phyloP scores from a whole-genome alignment of 2,888 invertebrate species.

The Lumbricus terrestris region DNA sequence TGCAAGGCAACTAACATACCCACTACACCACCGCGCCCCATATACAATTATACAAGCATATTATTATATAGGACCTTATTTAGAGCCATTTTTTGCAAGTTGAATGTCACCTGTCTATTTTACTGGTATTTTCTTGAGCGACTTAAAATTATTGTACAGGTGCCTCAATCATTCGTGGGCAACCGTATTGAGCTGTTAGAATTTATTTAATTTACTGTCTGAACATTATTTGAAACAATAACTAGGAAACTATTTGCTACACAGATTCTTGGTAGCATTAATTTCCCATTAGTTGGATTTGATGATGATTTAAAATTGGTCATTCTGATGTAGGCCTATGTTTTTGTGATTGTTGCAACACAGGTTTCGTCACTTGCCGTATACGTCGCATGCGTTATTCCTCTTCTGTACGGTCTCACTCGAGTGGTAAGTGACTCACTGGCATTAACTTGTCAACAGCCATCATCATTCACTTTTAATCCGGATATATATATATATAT shows the following conservation, averaged over 20 bases:
- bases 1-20: no score
- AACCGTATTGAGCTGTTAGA: background rate
- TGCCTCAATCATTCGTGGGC: no score
- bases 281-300: background rate
- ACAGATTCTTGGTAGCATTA: background rate
- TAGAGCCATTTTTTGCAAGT: no score
- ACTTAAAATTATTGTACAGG: background rate
- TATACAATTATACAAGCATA: no score
- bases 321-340: background rate
- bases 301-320: background rate
- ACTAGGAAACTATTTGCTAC: background rate
- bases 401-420: background rate
- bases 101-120: no score
- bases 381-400: background rate
- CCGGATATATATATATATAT: no score
- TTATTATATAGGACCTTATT: no score
- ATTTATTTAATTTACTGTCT: background rate
- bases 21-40: no score
- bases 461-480: background rate
- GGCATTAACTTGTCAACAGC: background rate
- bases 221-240: background rate
- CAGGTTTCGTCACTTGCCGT: background rate
- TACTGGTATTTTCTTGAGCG: no score
- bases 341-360: background rate
- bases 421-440: background rate